A percentile compares a stretch with the other conserved stretches of the same genome.
These are phyloP conservation scores for Druon quercuslanigerum DNA, from an alignment of 1,140 invertebrate species.

Conservation along the genomic window DNA sequence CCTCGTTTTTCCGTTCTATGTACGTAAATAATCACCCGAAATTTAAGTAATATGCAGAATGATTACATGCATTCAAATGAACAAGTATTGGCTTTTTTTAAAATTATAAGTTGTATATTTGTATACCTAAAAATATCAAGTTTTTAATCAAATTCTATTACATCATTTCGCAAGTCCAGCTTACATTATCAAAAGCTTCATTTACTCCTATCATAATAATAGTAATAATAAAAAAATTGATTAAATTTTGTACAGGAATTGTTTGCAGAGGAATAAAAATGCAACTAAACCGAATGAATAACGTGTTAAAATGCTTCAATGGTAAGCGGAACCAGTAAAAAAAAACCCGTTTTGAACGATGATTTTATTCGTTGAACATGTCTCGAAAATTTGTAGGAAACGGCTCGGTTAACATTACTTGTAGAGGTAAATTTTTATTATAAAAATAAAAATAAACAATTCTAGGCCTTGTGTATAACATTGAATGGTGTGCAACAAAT, in stretches of 20 bases:
- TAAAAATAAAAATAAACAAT: slow-evolving; percentile 54
- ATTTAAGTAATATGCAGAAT: slow-evolving; percentile 12
- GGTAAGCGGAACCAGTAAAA: slow-evolving; percentile 5
- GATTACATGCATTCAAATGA: slow-evolving; percentile 8
- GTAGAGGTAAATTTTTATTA: slow-evolving; percentile 43
- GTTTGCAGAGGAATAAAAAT: slow-evolving; percentile 24
- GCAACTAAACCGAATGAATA: slow-evolving; percentile 4
- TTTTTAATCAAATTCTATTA: slow-evolving; percentile 8
- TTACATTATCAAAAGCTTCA: background rate
- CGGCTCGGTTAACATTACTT: slow-evolving; percentile 29
- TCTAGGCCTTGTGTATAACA: slow-evolving; percentile 53
- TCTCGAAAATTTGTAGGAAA: slow-evolving; percentile 21
- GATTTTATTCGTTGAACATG: slow-evolving; percentile 19
- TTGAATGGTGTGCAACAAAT: slow-evolving; percentile 29
- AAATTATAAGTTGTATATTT: slow-evolving; percentile 16
- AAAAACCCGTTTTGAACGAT: background rate
- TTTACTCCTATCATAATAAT: slow-evolving; percentile 1
- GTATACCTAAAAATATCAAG: background rate
- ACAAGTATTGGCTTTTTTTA: background rate
- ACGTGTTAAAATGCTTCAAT: slow-evolving; percentile 19
- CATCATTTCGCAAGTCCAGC: slow-evolving; percentile 26
- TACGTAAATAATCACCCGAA: slow-evolving; percentile 3
- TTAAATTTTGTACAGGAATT: slow-evolving; percentile 16
- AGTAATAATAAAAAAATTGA: slow-evolving; percentile 18
- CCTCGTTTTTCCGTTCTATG: background rate